Evolutionary conservation across 2,888 invertebrate genomes (phyloP), one percentile per base, ranked within the genome.

Genomic region (Trissolcus japonicus): DNA sequence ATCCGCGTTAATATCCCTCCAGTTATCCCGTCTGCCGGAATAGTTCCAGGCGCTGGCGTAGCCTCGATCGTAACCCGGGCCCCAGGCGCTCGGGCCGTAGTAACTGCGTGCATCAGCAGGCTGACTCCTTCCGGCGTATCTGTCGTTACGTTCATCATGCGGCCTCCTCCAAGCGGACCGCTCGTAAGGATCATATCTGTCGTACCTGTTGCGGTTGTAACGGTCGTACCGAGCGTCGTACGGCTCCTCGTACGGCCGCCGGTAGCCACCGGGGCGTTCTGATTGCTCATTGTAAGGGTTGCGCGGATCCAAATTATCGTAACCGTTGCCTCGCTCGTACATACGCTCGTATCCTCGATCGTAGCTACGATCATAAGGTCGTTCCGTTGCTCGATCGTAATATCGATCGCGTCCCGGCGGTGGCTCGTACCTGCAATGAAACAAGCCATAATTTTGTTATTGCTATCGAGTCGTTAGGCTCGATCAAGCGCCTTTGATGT

Each of bases 41-140:
- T 86, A 86, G 73, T 86, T 86, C 86, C 85, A 86, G 19, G 82
- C 83, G 51, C 83, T 85, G 13, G 86, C 86, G 65, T 86, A 85
- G 29, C 84, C 83, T 43, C 84, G 78, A 46, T 85, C 84, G 59
- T 83, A 83, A 25, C 83, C 83, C 0, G 84, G 83, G 63, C 83
- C 82, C 83, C 82, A 84, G 51, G 79, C 65, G 14, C 81, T 80
- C 16, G 82, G 81, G 7, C 80, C 56, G 66, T 82, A 84, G 74
- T 82, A 85, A 21, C 84, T 83, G 51, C 84, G 80, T 0, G 82
- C 77, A 55, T 85, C 85, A 6, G 79, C 54, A 54, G 82, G 73
- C 14, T 76, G 74, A 35, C 63, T 60, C 65, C 81, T 75, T 62
- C 73, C 79, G 40, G 79, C 78, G 59, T 69, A 77, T 61, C 79